Evolutionary conservation across 2,888 invertebrate species (phyloP), one percentile per base, ranked within the genome.

Genomic region (Pheosia gnoma): DNA sequence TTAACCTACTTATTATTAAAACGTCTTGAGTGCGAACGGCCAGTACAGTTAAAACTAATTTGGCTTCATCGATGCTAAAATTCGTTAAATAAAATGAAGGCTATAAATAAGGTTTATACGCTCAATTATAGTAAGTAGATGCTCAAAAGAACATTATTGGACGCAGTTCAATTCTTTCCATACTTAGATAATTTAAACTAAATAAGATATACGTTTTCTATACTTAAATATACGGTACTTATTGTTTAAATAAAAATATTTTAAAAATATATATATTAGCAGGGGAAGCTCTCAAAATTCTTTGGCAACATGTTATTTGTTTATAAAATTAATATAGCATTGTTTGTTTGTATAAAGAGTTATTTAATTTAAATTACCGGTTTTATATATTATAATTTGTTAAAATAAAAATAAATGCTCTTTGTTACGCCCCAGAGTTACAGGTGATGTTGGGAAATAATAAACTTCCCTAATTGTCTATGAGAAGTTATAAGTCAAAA

Each of bases 351-450:
- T 43, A 3, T 8, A 45, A 11, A 45, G 10, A 45, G 3, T 7
- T 45, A 11, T 11, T 11, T 11, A 45, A 11, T 11, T 3, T 45
- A 11, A 11, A 11, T 3, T 45, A 45, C 11, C 8, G 43, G 0
- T 55, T 59, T 62, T 57, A 57, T 59, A 58, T 57, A 65, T 59
- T 58, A 37, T 57, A 47, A 54, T 57, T n/a, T n/a, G n/a, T n/a
- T n/a, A 53, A 37, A 10, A 4, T 4, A 53, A 37, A 53, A 53
- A 25, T 25, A 25, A 8, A 51, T 51, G 36, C 51, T 49, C 59
- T 57, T 63, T 60, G 59, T 53, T 62, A 62, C 58, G 80, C 77
- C 81, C 82, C 79, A 59, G 66, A 77, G 75, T 79, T 77, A 83
- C 81, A 83, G 83, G 80, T 61, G 59, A 70, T 60, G 8, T 53